Conservation (phyloP, 1,140 invertebrate species). For the Anastrepha obliqua region DNA sequence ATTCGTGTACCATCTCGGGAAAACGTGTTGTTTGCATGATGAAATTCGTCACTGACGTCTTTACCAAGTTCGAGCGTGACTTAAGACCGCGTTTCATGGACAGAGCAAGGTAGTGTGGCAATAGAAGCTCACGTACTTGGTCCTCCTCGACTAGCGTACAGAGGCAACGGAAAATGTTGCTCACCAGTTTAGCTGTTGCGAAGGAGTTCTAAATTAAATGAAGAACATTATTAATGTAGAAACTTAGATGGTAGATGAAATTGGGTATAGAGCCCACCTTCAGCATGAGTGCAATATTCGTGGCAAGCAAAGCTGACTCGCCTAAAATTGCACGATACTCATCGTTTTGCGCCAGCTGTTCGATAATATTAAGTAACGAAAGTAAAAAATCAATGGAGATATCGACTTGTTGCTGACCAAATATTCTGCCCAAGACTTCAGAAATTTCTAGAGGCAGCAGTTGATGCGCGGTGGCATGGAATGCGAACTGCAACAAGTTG, state of each 20-base stretch:
- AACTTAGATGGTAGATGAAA: neutral
- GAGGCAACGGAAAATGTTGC: conserved; percentile 69
- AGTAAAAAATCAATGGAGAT: conserved; percentile 67
- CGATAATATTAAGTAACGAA: conserved; percentile 64
- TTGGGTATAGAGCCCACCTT: conserved; percentile 60
- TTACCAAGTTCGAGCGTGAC: conserved; percentile 68
- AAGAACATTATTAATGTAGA: neutral
- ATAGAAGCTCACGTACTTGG: conserved; percentile 59
- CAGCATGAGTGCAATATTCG: conserved; percentile 65
- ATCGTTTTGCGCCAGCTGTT: conserved; percentile 64
- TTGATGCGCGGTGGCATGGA: conserved; percentile 58
- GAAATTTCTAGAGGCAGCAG: conserved; percentile 60
- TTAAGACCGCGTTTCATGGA: conserved; percentile 69
- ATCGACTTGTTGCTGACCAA: conserved; percentile 61
- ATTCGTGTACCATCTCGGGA: conserved; percentile 65
- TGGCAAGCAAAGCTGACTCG: conserved; percentile 56
- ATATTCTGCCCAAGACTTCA: conserved; percentile 55
- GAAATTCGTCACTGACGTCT: conserved; percentile 70
- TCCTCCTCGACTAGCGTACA: conserved; percentile 67
- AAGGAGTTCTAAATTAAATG: conserved; percentile 62
- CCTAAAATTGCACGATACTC: conserved; percentile 63
- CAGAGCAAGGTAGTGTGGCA: conserved; percentile 63
- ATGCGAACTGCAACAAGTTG: conserved; percentile 62
- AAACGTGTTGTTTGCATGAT: conserved; percentile 70
- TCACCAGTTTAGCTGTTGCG: conserved; percentile 67